These are phyloP conservation scores for Ecliptopera silaceata DNA, from an alignment of 2,888 invertebrate genomes.

Conservation along the genomic window DNA sequence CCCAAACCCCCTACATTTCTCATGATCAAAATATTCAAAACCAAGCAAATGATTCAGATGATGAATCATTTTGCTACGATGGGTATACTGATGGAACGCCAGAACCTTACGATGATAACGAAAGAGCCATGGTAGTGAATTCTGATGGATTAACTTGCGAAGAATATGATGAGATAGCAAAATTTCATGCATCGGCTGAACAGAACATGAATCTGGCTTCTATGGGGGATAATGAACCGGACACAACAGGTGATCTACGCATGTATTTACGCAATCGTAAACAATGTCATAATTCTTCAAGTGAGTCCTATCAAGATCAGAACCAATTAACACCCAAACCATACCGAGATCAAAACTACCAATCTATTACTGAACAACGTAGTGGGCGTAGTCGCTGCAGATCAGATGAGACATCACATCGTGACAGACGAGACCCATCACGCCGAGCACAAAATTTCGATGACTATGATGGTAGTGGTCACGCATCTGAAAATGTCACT, in stretches of 20 bases:
- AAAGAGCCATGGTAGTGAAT: not conserved
- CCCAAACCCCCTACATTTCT: not conserved
- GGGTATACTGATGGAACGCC: not conserved
- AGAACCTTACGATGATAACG: not conserved
- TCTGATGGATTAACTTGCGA: not conserved
- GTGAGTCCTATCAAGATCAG: not conserved
- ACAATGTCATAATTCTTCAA: not conserved
- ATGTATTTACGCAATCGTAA: conserved; percentile 15
- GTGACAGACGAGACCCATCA: not conserved
- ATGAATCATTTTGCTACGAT: not conserved
- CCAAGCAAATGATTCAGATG: not conserved
- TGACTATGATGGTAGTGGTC: not conserved
- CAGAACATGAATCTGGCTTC: not conserved
- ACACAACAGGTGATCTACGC: conserved; percentile 11
- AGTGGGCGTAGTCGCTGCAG: not conserved
- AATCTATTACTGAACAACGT: not conserved
- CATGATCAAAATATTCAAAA: not conserved
- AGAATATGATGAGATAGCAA: conserved; percentile 3
- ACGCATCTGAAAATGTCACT: not conserved
- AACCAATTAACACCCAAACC: not conserved
- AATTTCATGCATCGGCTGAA: conserved; percentile 1
- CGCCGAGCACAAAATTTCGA: not conserved
- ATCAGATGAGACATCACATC: not conserved
- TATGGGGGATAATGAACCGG: not conserved
- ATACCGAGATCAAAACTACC: not conserved